These are phyloP conservation scores for Bombus breviceps DNA, from an alignment of 1,140 invertebrate species.

Conservation along the genomic window DNA sequence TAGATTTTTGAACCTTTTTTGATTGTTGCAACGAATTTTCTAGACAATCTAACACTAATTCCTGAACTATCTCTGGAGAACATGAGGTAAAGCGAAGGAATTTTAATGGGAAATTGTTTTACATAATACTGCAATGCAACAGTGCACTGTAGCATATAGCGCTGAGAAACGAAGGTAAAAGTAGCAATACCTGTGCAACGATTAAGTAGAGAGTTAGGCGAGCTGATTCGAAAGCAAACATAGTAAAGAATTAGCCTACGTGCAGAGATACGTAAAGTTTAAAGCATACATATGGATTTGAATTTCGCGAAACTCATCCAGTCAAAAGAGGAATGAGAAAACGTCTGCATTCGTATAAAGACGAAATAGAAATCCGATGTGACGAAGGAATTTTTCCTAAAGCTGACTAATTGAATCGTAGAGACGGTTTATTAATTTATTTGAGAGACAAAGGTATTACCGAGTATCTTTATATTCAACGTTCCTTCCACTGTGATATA, in stretches of 20 bases:
- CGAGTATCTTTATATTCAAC: background rate
- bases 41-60: background rate
- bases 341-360: background rate
- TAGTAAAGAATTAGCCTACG: background rate
- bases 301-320: background rate
- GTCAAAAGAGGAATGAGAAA: background rate
- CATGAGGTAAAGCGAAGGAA: background rate
- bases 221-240: background rate
- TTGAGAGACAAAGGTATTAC: background rate
- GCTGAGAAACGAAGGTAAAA: background rate
- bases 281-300: background rate
- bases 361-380: no score
- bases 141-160: no score
- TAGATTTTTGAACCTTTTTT: no score
- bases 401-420: background rate
- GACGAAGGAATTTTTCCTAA: background rate
- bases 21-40: no score
- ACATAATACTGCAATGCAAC: background rate
- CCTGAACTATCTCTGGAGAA: background rate
- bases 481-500: no score
- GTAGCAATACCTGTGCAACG: background rate
- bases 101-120: background rate
- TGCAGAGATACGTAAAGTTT: constrained; percentile 5
- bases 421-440: no score
- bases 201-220: background rate